Base-by-base conservation (phyloP, 92 coral and sea anemone species). In the Zoanthus sociatus region DNA sequence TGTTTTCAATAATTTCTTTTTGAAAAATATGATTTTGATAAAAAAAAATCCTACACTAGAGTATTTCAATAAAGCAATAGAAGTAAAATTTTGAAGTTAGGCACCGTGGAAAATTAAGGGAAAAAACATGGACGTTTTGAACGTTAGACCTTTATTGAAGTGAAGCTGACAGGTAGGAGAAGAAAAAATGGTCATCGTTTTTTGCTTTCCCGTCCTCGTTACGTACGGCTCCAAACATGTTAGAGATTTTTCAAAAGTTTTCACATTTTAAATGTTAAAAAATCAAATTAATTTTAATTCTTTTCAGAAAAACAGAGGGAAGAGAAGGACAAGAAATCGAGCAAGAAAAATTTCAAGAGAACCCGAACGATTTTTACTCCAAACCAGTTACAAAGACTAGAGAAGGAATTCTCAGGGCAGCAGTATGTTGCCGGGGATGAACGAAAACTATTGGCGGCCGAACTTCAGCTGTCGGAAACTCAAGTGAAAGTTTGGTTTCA, bases 401-500 rank as follows among this genome's bases (percentile, higher is more conserved):
- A 94, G 84, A 92, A 92, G 48, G 91, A 93, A 11, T 94, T 94
- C 73, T 79, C 89, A 67, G 73, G 87, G 0, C 95, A 94, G 76
- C 98, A 94, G 87, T 94, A 94, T 79, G 98, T 94, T 14, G 95
- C 98, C 4, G 95, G 98, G 0, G 98, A 90, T 53, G 98, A 94
- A 58, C 76, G 98, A 66, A 86, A 94, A 15, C 84, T 86, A 11
- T 79, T 94, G 13, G 95, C 98, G 1, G 61, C 85, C 1, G 92
- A 83, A 7, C 83, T 94, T 0, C 88, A 88, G 54, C 83, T 94
- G 50, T 72, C 98, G 10, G 98, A 94, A 88, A 94, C 95, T 48
- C 98, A 92, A 51, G 98, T 94, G 18, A 94, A 94, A 71, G 98
- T 94, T 42, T 94, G 98, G 98, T 94, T 94, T 83, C 98, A 94